These are phyloP conservation scores for Drosophila neonasuta DNA, from an alignment of 2,888 invertebrate species.

Conservation along the genomic window DNA sequence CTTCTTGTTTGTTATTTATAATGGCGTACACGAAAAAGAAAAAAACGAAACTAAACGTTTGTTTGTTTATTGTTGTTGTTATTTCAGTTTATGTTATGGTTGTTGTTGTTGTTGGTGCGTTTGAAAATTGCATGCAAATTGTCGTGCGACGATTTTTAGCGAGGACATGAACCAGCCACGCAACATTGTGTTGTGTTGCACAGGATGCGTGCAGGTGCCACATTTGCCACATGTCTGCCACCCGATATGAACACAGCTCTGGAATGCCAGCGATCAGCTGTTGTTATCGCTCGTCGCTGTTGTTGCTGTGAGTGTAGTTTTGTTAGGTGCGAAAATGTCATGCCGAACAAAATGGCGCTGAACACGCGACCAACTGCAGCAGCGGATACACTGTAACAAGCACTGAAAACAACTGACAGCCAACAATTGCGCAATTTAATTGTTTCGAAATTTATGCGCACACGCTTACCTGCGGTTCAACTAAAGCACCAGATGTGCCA, in stretches of 20 bases:
- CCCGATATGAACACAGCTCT: slow-evolving; percentile 22
- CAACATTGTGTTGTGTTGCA: neutral
- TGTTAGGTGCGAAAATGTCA: slow-evolving; percentile 63
- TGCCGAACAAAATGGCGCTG: slow-evolving; percentile 60
- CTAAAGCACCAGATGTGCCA: slow-evolving; percentile 33
- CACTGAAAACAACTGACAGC: slow-evolving; percentile 38
- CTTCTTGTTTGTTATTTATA: slow-evolving; percentile 65
- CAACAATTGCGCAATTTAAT: slow-evolving; percentile 56
- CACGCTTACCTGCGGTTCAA: slow-evolving; percentile 17
- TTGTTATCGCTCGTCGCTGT: slow-evolving; percentile 10
- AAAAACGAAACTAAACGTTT: slow-evolving; percentile 31
- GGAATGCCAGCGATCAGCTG: slow-evolving; percentile 40
- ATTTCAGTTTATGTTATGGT: slow-evolving; percentile 14
- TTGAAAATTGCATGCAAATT: slow-evolving; percentile 48
- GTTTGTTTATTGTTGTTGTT: slow-evolving; percentile 36
- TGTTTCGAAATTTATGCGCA: slow-evolving; percentile 59
- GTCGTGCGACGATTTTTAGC: slow-evolving; percentile 33
- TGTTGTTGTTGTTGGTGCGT: slow-evolving; percentile 32
- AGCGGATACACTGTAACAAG: slow-evolving; percentile 9
- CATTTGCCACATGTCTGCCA: slow-evolving; percentile 53
- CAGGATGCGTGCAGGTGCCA: slow-evolving; percentile 52
- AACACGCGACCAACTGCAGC: slow-evolving; percentile 46
- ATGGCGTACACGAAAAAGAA: slow-evolving; percentile 36
- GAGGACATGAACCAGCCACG: slow-evolving; percentile 20
- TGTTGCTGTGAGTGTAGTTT: slow-evolving; percentile 14